Percentiles rank a stretch among this genome's conserved stretches.
Evolutionary conservation across 1,140 invertebrate species (phyloP).

Genomic region (Sycophaga agraensis): DNA sequence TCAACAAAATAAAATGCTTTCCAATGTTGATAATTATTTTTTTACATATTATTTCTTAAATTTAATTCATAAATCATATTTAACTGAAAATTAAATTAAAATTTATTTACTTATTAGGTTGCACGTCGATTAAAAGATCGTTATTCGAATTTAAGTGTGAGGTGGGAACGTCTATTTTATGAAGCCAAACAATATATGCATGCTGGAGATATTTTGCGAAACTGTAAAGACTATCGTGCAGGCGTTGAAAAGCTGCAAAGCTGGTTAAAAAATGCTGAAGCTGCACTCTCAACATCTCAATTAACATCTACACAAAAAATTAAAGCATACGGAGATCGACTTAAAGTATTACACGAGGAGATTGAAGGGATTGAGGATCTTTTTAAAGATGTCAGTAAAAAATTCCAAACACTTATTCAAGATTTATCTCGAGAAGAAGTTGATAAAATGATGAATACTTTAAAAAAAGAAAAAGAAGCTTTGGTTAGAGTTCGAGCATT

Average conservation of each 20-base stretch:
- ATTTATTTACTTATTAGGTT: constrained; percentile 54
- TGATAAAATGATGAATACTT: constrained; percentile 82
- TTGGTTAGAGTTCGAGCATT: constrained; percentile 79
- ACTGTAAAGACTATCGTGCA: constrained; percentile 76
- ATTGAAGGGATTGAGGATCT: constrained; percentile 85
- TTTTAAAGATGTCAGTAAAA: constrained; percentile 86
- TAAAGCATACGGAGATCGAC: constrained; percentile 74
- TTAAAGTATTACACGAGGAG: constrained; percentile 78
- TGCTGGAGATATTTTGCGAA: constrained; percentile 81
- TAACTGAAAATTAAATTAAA: no score
- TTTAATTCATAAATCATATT: no score
- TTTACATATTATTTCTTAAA: no score
- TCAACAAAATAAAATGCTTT: no score
- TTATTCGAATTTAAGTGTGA: constrained; percentile 68
- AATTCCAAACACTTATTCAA: constrained; percentile 86
- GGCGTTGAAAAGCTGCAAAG: constrained; percentile 75
- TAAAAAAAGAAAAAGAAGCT: constrained; percentile 88
- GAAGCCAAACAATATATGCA: constrained; percentile 85
- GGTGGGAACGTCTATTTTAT: constrained; percentile 81
- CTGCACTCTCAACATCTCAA: constrained; percentile 66
- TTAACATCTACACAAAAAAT: constrained; percentile 76
- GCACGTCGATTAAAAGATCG: constrained; percentile 75
- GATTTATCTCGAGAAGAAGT: constrained; percentile 89
- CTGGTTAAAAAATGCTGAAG: constrained; percentile 80
- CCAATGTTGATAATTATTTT: no score